These are phyloP conservation scores for Bucco capensis DNA, from an alignment of 2,113 vertebrate species.

Conservation along the genomic window DNA sequence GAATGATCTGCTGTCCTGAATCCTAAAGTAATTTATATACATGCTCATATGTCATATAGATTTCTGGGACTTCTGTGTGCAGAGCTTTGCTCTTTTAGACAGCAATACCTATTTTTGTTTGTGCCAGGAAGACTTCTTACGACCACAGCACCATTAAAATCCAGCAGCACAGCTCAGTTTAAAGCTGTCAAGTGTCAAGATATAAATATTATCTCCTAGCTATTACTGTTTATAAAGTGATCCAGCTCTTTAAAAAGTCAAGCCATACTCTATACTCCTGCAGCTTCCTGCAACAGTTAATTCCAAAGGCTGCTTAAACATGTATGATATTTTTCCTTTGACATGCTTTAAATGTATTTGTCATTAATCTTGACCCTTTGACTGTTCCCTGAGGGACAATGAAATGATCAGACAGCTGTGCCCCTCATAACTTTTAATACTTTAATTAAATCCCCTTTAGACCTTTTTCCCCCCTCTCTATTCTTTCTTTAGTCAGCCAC, in stretches of 20 bases:
- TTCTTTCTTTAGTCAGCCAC: slow-evolving; percentile 58
- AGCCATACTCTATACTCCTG: background rate
- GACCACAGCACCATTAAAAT: background rate
- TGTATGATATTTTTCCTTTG: slow-evolving; percentile 48
- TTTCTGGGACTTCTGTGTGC: accelerated
- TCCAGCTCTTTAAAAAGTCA: slow-evolving; percentile 12
- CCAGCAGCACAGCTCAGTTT: background rate
- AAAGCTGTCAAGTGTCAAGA: background rate
- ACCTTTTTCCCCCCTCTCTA: background rate
- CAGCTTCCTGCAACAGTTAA: slow-evolving; percentile 21
- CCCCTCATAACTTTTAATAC: slow-evolving; percentile 57
- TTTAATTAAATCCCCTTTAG: slow-evolving; percentile 65
- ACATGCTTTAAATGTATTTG: slow-evolving; percentile 43
- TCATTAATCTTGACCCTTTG: slow-evolving; percentile 62
- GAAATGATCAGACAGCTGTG: slow-evolving; percentile 62
- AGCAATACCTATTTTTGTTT: background rate
- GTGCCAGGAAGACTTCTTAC: background rate
- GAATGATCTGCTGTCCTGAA: background rate
- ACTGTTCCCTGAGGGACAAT: slow-evolving; percentile 45
- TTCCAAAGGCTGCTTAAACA: slow-evolving; percentile 54
- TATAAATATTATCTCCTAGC: slow-evolving; percentile 30
- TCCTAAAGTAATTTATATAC: background rate
- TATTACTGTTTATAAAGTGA: background rate
- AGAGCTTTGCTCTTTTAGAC: background rate
- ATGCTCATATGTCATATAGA: accelerated